A percentile compares a stretch with the other conserved stretches of the same genome.
phyloP scores from a whole-genome alignment of 2,113 vertebrate species.

The Chionomys nivalis region DNA sequence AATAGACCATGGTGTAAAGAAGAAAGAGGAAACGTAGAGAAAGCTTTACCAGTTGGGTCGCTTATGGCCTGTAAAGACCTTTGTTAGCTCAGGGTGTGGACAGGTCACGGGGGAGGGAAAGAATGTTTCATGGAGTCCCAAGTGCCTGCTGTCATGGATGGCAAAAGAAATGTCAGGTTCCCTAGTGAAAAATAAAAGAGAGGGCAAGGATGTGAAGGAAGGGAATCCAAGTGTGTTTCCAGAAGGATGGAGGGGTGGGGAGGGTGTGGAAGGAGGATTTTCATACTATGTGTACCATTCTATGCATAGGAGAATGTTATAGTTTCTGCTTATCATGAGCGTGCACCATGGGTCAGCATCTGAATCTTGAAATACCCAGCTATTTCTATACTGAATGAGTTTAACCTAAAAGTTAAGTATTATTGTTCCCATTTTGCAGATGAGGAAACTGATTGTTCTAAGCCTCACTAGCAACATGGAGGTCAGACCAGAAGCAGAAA shows the following conservation, averaged over 20 bases:
- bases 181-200: conserved; percentile 12
- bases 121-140: conserved; percentile 38
- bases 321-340: background rate
- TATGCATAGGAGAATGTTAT: background rate
- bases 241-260: background rate
- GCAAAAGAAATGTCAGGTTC: background rate
- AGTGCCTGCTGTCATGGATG: conserved; percentile 71
- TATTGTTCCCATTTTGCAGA: conserved; percentile 8
- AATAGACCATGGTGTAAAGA: background rate
- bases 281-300: background rate
- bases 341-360: background rate
- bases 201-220: background rate
- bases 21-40: background rate
- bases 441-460: background rate
- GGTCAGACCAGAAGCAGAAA: conserved; percentile 36
- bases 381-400: background rate
- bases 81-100: conserved; percentile 11
- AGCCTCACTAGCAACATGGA: conserved; percentile 33
- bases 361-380: background rate
- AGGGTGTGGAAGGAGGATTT: background rate
- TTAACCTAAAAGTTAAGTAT: background rate
- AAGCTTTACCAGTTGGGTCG: background rate
- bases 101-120: conserved; percentile 22
- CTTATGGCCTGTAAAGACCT: conserved; percentile 26
- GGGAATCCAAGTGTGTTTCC: background rate